Base-by-base conservation (phyloP, 2,888 invertebrate genomes). In the Tetramorium bicarinatum region DNA sequence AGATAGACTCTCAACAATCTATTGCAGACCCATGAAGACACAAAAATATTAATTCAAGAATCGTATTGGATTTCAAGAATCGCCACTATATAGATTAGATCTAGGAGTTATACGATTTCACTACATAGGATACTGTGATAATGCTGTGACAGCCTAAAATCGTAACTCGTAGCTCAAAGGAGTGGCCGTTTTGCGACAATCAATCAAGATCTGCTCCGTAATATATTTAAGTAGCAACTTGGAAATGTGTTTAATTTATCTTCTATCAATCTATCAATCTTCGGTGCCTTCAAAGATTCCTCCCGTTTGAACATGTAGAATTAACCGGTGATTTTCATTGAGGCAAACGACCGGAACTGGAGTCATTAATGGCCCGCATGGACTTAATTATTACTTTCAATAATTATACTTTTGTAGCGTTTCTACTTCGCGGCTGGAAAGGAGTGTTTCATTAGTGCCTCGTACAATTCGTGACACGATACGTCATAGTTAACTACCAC, bases 321-420 rank as follows among this genome's bases (percentile, higher is more conserved):
- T 82, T 80, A 82, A 69, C 29, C n/a, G 52, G 21, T 34, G 44
- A 44, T 64, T 41, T 62, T 75, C 61, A 34, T 62, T 72, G 47
- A 71, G 67, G 67, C 80, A 54, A 72, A 64, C 66, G 74, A 64
- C 56, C 62, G 67, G 54, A 74, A 85, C 75, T 77, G 47, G 59
- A 64, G 49, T 69, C 80, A 64, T 74, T 66, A 77, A 56, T 74
- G 25, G 52, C 64, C 21, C 52, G 75, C 89, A 88, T 91, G 38
- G 25, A 38, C 72, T 92, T 91, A 92, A 92, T 92, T 92, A 90
- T 89, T 84, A 75, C 88, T 86, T 89, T 89, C 89, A 88, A 89
- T 92, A 92, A 92, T 92, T 92, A 90, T 84, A 85, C 81, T 92
- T 92, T 91, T 91, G 62, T 85, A 66, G 9, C n/a, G 56, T 29